These are phyloP conservation scores for Bubo blakistoni DNA, from an alignment of 2,113 vertebrate species.

Conservation along the genomic window DNA sequence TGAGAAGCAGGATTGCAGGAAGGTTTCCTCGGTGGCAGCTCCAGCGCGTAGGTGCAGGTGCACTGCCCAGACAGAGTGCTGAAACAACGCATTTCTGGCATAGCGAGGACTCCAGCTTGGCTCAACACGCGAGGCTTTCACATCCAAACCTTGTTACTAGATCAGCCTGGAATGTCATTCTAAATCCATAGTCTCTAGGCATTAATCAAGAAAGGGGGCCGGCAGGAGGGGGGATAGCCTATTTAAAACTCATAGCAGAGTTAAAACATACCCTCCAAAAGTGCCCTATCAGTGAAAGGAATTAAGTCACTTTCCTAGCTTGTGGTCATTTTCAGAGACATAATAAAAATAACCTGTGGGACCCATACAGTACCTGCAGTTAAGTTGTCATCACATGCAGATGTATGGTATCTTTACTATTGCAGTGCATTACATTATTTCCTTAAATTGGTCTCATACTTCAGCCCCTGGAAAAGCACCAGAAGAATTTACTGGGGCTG, in stretches of 20 bases:
- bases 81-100: slow-evolving; percentile 25
- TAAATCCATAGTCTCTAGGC: slow-evolving; percentile 41
- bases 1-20: neutral
- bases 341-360: slow-evolving; percentile 15
- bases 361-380: neutral
- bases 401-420: neutral
- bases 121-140: neutral
- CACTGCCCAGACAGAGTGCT: neutral
- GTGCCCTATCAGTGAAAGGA: neutral
- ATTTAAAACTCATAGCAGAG: neutral
- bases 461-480: neutral
- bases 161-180: slow-evolving; percentile 61
- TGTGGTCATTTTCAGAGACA: neutral
- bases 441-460: neutral
- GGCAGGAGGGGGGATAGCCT: neutral
- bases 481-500: neutral
- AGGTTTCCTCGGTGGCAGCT: neutral
- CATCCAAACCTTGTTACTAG: slow-evolving; percentile 54
- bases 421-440: neutral
- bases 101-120: neutral
- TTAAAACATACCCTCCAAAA: neutral
- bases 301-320: neutral
- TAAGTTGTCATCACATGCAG: neutral
- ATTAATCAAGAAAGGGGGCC: slow-evolving; percentile 3
- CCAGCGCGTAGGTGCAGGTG: neutral